phyloP scores from a whole-genome alignment of 2,888 invertebrate species.

The Microctonus brassicae region DNA sequence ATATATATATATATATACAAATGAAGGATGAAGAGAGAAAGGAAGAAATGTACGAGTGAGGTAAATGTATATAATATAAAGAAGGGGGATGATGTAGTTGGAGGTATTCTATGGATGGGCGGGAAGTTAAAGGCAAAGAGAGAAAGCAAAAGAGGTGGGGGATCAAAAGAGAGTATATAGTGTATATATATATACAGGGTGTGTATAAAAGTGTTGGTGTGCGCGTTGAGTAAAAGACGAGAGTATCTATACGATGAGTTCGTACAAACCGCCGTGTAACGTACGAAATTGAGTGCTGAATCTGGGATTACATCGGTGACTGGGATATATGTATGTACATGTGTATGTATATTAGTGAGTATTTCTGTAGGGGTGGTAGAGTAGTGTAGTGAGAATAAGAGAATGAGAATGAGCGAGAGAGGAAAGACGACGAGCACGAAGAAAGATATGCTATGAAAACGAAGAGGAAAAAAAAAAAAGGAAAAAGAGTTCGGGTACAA shows the following conservation, averaged over 20 bases:
- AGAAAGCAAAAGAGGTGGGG: too few species aligned
- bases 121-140: constrained; percentile 12
- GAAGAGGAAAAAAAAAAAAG: constrained; percentile 12
- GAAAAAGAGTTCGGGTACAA: constrained; percentile 27
- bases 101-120: constrained; percentile 14
- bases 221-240: constrained; percentile 45
- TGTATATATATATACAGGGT: constrained; percentile 7
- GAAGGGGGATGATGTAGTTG: constrained; percentile 26
- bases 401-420: constrained; percentile 32
- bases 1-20: too few species aligned
- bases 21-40: constrained; percentile 21
- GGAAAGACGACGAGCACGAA: constrained; percentile 23
- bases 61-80: constrained; percentile 30
- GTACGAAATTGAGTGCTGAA: constrained; percentile 69
- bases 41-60: constrained; percentile 9
- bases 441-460: constrained; percentile 28
- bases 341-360: neutral
- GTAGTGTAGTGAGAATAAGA: constrained; percentile 30
- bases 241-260: constrained; percentile 43
- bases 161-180: constrained; percentile 22
- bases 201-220: too few species aligned
- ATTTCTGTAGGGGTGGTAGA: neutral
- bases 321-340: neutral
- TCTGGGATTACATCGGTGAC: constrained; percentile 65
- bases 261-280: constrained; percentile 64